Conservation (phyloP, 2,888 invertebrate species). For the Ctenicera cuprea region DNA sequence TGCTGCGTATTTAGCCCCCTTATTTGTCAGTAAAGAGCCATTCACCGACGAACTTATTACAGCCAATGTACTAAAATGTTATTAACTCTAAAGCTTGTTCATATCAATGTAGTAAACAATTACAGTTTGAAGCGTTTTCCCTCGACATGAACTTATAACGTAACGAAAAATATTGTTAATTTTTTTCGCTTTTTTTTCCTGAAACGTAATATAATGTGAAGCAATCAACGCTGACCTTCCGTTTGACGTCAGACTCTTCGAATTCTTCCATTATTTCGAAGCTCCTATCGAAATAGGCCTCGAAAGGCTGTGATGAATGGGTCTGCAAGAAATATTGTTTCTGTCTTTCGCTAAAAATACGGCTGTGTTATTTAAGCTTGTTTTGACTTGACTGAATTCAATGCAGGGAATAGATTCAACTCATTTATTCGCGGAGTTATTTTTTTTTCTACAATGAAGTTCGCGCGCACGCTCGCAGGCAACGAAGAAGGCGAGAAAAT, state of each 20-base stretch:
- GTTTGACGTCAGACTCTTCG: slow-evolving; percentile 56
- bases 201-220: slow-evolving; percentile 15
- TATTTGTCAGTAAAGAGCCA: too few relatives aligned
- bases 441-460: slow-evolving; percentile 28
- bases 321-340: slow-evolving; percentile 59
- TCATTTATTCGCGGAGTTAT: slow-evolving; percentile 36
- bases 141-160: neutral
- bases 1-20: too few relatives aligned
- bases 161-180: neutral
- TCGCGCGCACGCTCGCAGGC: neutral
- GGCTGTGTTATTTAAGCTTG: slow-evolving; percentile 54
- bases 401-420: slow-evolving; percentile 39
- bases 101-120: too few relatives aligned
- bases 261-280: slow-evolving; percentile 59
- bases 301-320: slow-evolving; percentile 59
- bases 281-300: slow-evolving; percentile 55
- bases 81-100: too few relatives aligned
- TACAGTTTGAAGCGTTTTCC: too few relatives aligned
- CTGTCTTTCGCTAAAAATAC: slow-evolving; percentile 56
- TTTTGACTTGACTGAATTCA: slow-evolving; percentile 38
- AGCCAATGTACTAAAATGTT: too few relatives aligned
- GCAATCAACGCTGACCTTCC: slow-evolving; percentile 54
- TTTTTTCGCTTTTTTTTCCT: slow-evolving; percentile 14
- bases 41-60: too few relatives aligned
- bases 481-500: slow-evolving; percentile 30